Evolutionary conservation across 1,140 invertebrate species (phyloP), one percentile per base, ranked within the genome.

Genomic region (Dendrolimus kikuchii): DNA sequence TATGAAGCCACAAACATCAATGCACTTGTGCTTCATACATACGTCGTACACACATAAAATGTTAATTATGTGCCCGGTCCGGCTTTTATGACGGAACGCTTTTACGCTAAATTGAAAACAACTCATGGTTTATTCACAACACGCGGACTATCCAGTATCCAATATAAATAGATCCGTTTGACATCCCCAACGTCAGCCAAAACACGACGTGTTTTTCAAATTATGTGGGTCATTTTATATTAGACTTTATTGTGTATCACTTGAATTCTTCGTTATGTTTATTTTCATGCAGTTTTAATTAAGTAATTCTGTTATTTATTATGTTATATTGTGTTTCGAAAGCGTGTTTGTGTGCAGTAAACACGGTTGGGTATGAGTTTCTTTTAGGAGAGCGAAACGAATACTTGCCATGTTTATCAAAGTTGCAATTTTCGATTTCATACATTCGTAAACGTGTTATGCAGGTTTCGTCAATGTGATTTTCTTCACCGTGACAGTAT

Each of bases 91-190:
- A 80, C 71, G 58, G 54, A 74, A 83, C 71, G 77, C 80, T 83
- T 83, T 81, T 77, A 81, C 77, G 76, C 72, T 71, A 80, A 83
- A 81, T 81, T 80, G 77, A 80, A 83, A 83, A 83, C 80, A 83
- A 76, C 74, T 83, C 80, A 83, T 83, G 77, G 76, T 81, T 83
- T 81, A 83, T 83, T 83, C 80, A 83, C 70, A 59, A 59, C 72
- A 69, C 61, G 64, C 57, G 55, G 64, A 51, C 53, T 60, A 66
- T 70, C 23, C 60, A 51, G 37, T 36, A 46, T 43, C 79, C 77
- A 82, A 62, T 60, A 52, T 71, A 71, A 62, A 53, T 7, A 63
- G 68, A 71, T 46, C 71, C 49, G 52, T 66, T 62, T 58, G 64
- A 66, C 64, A 70, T 68, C 54, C 49, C 58, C 40, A 38, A 51